Base-by-base conservation (phyloP, 2,888 invertebrate genomes). In the Homarus gammarus region DNA sequence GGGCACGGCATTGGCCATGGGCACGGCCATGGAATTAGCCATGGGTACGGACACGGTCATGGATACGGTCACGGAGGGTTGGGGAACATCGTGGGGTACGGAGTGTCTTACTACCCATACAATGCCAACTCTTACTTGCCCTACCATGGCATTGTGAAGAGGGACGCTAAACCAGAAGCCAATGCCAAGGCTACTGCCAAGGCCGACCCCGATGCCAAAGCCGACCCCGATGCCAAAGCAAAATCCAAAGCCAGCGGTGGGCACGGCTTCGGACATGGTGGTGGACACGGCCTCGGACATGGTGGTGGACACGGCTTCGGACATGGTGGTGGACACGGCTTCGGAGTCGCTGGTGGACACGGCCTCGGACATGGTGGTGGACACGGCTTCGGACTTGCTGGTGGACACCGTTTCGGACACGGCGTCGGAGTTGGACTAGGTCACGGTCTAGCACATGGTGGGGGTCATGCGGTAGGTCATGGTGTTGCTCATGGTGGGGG, bases 1-100 rank as follows among this genome's bases (percentile, higher is more conserved):
- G 77, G 77, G 8, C 75, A 75, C 38, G 75, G 75, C 18, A 31
- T 49, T 31, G 77, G 77, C 2, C 27, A n/a, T 31, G 77, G 77
- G 15, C 51, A 77, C 31, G 77, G 77, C 51, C 72, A 72, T 18
- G 72, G 72, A 5, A 49, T 77, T 51, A 49, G 49, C 27, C 31
- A 49, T 49, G 77, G 49, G 12, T 49, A 77, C 18, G 72, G 72
- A 18, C 22, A n/a, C 12, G 77, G 51, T 1, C 77, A 77, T 77
- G 38, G 38, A 0, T 44, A 77, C 31, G 77, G n/a, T n/a, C n/a
- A n/a, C n/a, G n/a, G 51, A 31, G 44, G 49, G 27, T 51, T 49
- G 31, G 78, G 78, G 22, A 51, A 78, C 31, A 27, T 44, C 31
- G 49, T 78, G 38, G 38, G 72, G 3, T n/a, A 72, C 38, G 38